Evolutionary conservation across 2,888 invertebrate genomes (phyloP), one percentile per base, ranked within the genome.

Genomic region (Coenonympha glycerion): DNA sequence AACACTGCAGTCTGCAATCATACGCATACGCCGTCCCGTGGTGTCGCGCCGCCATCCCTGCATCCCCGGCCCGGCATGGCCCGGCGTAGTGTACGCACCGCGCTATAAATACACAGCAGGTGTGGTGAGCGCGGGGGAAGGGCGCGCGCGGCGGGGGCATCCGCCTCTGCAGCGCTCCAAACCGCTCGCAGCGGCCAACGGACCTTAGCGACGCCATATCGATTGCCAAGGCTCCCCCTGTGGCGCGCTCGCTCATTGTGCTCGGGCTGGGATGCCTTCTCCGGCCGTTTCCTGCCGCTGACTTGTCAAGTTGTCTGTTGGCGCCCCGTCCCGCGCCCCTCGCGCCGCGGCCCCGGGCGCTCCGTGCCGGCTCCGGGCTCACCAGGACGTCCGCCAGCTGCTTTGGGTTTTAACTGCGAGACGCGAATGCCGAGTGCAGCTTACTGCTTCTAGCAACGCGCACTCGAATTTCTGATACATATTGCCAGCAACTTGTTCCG

Each of bases 191-290:
- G 77, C 85, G 85, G 81, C 86, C 85, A 85, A 75, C 85, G 87
- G 87, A 87, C 86, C 87, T 87, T 87, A 86, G 86, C 87, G 85
- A 79, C 85, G 86, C 79, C 79, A 87, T 86, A 87, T 88, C 87
- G 87, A 87, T 87, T 87, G 86, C 85, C 83, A 85, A 82, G 85
- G 83, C 83, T 85, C 85, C 86, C 86, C 86, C 83, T 85, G 85
- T 82, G 82, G 81, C 83, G 83, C 85, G 82, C 74, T 66, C 74
- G 79, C 78, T 79, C 83, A 81, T 84, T 83, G 83, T 85, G 74
- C 82, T 81, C 81, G 69, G 74, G 69, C 71, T 78, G 81, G 80
- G 85, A 84, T 84, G 82, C 83, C 83, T 82, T 80, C 84, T 81
- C 81, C 73, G 80, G 72, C 68, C 80, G 83, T 75, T 84, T 83